A percentile compares a stretch with the other conserved stretches of the same genome.
Conservation (phyloP, 2,888 invertebrate species). For the Philonicus albiceps region DNA sequence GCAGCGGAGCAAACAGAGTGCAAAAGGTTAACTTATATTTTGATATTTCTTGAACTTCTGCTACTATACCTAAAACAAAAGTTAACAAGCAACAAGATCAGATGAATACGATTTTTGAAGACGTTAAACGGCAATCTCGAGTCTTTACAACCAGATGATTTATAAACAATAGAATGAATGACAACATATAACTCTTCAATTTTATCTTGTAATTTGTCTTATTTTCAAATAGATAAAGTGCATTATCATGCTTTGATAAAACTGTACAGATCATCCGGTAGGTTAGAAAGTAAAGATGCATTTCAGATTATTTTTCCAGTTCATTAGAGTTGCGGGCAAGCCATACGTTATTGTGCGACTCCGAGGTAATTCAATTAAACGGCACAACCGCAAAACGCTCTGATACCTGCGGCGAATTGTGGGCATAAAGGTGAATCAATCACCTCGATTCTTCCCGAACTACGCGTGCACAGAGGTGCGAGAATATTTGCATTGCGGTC, state of each 20-base stretch:
- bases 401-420: background rate
- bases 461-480: background rate
- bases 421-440: background rate
- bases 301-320: background rate
- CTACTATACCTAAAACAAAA: too few relatives aligned
- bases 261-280: background rate
- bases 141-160: too few relatives aligned
- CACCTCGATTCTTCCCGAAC: background rate
- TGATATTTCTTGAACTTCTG: too few relatives aligned
- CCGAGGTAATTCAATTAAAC: conserved; percentile 30
- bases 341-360: background rate
- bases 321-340: background rate
- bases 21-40: too few relatives aligned
- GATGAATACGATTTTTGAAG: too few relatives aligned
- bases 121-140: too few relatives aligned
- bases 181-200: too few relatives aligned
- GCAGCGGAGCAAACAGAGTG: too few relatives aligned
- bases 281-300: background rate
- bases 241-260: background rate
- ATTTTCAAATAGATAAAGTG: background rate
- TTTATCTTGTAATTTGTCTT: too few relatives aligned
- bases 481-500: conserved; percentile 37
- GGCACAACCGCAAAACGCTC: conserved; percentile 16
- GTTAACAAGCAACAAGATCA: too few relatives aligned
- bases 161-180: too few relatives aligned